Percentiles rank a stretch among this genome's conserved stretches.
Evolutionary conservation across 1,140 invertebrate genomes (phyloP).

Genomic region (Drosophila lini): DNA sequence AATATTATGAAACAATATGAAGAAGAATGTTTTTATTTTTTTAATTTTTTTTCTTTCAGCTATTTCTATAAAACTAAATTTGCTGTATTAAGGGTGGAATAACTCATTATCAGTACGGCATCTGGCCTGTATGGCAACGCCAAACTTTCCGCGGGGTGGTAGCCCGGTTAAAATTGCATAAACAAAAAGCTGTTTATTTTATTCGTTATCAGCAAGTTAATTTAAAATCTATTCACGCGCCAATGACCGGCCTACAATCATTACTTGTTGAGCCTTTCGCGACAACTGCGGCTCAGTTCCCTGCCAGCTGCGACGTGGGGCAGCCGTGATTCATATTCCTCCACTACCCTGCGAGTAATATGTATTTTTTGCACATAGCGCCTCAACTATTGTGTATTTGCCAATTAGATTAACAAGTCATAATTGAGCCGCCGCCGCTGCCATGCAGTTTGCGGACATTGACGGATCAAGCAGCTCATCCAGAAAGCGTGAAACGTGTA

Average conservation of each 20-base stretch:
- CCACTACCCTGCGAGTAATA: neutral
- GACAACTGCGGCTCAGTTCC: conserved; percentile 18
- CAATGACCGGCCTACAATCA: conserved; percentile 20
- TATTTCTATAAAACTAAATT: neutral
- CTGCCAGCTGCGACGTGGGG: neutral
- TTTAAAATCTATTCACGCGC: conserved; percentile 43
- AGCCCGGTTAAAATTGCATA: conserved; percentile 18
- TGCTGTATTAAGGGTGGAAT: neutral
- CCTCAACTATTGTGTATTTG: conserved; percentile 10
- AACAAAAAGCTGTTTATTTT: conserved; percentile 26
- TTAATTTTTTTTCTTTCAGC: neutral
- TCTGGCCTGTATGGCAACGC: neutral
- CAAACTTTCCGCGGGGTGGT: neutral
- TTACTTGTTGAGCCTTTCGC: neutral
- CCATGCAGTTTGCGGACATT: conserved; percentile 13
- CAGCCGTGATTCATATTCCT: conserved; percentile 12
- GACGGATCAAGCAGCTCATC: conserved; percentile 10
- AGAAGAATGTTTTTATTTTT: too few relatives aligned
- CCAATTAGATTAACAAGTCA: conserved; percentile 24
- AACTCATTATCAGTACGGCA: neutral
- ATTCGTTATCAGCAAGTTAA: conserved; percentile 21
- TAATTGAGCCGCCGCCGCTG: conserved; percentile 13
- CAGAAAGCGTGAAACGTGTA: conserved; percentile 30
- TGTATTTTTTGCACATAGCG: conserved; percentile 22
- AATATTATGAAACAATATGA: neutral